Percentiles rank a stretch among this genome's conserved stretches.
Conservation (phyloP, 1,140 invertebrate species). For the Caenorhabditis latens region DNA sequence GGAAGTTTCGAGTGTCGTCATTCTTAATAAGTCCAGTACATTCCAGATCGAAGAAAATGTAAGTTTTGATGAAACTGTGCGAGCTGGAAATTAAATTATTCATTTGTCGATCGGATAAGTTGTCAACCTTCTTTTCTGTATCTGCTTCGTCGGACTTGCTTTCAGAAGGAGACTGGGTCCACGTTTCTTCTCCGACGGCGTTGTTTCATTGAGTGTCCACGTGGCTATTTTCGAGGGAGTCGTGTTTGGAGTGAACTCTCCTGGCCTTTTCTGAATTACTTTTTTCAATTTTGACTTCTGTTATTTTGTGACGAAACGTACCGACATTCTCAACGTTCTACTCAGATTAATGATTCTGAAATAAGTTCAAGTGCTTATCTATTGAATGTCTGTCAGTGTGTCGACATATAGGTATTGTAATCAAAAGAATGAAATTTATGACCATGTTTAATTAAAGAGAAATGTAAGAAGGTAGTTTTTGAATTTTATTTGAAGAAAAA, state of each 20-base stretch:
- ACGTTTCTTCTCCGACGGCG: background rate
- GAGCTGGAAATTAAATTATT: background rate
- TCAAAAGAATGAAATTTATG: background rate
- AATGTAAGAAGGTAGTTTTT: background rate
- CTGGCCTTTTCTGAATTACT: conserved; percentile 12
- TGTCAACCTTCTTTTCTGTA: conserved; percentile 19
- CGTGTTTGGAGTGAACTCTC: conserved; percentile 9
- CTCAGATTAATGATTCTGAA: background rate
- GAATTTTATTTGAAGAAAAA: background rate
- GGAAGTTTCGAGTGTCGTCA: conserved; percentile 56
- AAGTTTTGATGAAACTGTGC: conserved; percentile 54
- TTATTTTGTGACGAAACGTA: background rate
- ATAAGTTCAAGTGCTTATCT: background rate
- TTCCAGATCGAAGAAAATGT: conserved; percentile 69
- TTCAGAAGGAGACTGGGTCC: background rate
- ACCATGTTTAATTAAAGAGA: too few relatives aligned
- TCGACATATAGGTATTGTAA: too few relatives aligned
- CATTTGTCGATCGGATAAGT: background rate
- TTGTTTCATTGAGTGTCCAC: background rate
- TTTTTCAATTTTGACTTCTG: background rate
- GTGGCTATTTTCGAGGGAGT: conserved; percentile 39
- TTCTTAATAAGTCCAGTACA: conserved; percentile 67
- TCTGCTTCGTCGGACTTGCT: conserved; percentile 25
- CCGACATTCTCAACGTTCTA: background rate
- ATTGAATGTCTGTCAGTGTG: too few relatives aligned